Base-by-base conservation (phyloP, 2,113 vertebrate genomes). In the Mugil cephalus region DNA sequence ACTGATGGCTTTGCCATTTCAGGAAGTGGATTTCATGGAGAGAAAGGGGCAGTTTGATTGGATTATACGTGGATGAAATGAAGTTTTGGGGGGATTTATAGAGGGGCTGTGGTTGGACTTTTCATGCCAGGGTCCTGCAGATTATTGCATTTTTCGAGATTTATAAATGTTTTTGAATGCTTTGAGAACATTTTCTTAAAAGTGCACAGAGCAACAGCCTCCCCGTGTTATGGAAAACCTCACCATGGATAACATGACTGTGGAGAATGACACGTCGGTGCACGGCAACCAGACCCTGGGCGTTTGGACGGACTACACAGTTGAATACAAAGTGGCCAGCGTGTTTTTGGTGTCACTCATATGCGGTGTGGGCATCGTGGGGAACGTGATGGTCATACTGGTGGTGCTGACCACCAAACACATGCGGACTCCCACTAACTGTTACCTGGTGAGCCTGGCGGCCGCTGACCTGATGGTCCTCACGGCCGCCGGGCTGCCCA, bases 381-480 rank as follows among this genome's bases (percentile, higher is more conserved):
- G 98, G 19, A 99, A 99, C 77, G 82, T 95, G 68, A 99, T 99
- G 98, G 97, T 99, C 38, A 96, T 99, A n/a, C 80, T 98, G 74
- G 98, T 99, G 85, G 97, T 99, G 7, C 93, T 99, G 76, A 97
- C 96, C 82, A 98, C 97, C 72, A 98, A 97, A 74, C 97, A 99
- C 90, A 99, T 99, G 98, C 95, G 97, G 80, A 99, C 97, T 13
- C 97, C 97, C 72, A 99, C 98, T 2, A 99, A 99, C 93, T 99
- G 97, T 84, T 99, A 99, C 56, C 92, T 99, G 89, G 98, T 99
- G 92, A 99, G 97, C 34, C 93, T 99, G 79, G 98, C 98, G 0
- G 91, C 94, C 4, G 98, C 98, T 8, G 98, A 99, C 82, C 95
- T 99, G 74, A 97, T 95, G 94, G 98, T 99, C 5, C 90, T 99